Conservation (phyloP, 2,888 invertebrate genomes). For the Apodemia hepburni region DNA sequence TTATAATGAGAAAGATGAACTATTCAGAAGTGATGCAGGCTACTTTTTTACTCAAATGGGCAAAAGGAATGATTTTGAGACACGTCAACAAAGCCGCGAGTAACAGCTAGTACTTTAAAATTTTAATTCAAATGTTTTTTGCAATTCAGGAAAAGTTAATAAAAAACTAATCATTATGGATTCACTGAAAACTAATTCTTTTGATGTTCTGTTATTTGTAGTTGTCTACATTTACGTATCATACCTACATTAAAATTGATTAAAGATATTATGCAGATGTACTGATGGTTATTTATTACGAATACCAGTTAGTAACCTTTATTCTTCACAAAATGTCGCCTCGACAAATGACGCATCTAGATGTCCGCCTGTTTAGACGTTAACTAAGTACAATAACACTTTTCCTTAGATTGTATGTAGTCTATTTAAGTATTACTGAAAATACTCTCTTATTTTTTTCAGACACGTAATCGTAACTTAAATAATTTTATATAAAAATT, state of each 20-base stretch:
- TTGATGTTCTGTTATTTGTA: not conserved
- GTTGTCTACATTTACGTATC: not conserved
- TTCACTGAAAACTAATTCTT: not conserved
- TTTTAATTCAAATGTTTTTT: too few species aligned
- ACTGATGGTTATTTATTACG: conserved; percentile 32
- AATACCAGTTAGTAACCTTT: conserved; percentile 49
- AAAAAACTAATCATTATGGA: not conserved
- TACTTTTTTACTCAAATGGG: too few species aligned
- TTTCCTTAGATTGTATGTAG: not conserved
- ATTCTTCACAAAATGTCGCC: conserved; percentile 48
- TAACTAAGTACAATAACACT: conserved; percentile 47
- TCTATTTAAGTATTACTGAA: not conserved
- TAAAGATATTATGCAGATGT: conserved; percentile 26
- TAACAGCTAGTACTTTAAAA: too few species aligned
- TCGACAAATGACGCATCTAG: conserved; percentile 53
- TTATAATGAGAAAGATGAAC: too few species aligned
- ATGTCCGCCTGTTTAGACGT: conserved; percentile 57
- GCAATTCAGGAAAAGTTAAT: too few species aligned
- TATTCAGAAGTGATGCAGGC: too few species aligned
- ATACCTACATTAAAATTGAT: not conserved
- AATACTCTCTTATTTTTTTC: not conserved
- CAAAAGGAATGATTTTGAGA: too few species aligned
- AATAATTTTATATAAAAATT: too few species aligned
- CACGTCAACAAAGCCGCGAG: too few species aligned
- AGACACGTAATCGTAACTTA: too few species aligned